These are phyloP conservation scores for Nanorana parkeri DNA, from an alignment of 2,113 vertebrate genomes.

Conservation along the genomic window DNA sequence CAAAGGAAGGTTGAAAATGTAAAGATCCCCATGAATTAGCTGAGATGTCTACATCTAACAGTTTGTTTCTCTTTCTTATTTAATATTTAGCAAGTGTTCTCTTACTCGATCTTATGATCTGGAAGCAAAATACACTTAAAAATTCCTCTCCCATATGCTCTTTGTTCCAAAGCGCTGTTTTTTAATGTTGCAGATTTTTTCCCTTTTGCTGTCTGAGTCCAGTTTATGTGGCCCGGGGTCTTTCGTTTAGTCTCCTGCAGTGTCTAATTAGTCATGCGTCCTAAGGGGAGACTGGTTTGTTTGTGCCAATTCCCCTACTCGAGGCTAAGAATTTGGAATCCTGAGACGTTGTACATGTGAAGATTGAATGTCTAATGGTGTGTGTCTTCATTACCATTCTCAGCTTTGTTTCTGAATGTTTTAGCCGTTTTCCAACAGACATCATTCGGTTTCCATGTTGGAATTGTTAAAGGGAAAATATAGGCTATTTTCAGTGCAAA, in stretches of 20 bases:
- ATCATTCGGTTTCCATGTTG: slow-evolving; percentile 31
- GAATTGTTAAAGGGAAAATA: slow-evolving; percentile 7
- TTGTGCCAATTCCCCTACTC: slow-evolving; percentile 53
- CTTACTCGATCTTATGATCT: slow-evolving; percentile 39
- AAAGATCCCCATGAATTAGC: slow-evolving; percentile 13
- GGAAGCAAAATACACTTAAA: slow-evolving; percentile 32
- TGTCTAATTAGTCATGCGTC: slow-evolving; percentile 57
- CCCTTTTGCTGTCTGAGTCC: slow-evolving; percentile 48
- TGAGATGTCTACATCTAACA: neutral
- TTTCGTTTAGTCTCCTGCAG: slow-evolving; percentile 57
- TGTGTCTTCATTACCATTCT: slow-evolving; percentile 50
- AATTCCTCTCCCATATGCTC: slow-evolving; percentile 51
- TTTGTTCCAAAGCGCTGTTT: slow-evolving; percentile 20
- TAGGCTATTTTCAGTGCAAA: too few species aligned
- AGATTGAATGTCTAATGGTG: slow-evolving; percentile 41
- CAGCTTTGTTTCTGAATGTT: slow-evolving; percentile 23
- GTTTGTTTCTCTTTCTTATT: slow-evolving; percentile 37
- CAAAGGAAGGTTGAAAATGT: slow-evolving; percentile 19
- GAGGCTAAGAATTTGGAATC: slow-evolving; percentile 48
- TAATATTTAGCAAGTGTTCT: slow-evolving; percentile 52
- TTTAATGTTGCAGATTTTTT: slow-evolving; percentile 50
- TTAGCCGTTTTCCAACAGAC: slow-evolving; percentile 33
- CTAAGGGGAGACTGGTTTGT: slow-evolving; percentile 51
- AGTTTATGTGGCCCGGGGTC: slow-evolving; percentile 51
- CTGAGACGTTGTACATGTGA: slow-evolving; percentile 39